Evolutionary conservation across 2,113 vertebrate species (phyloP).

Genomic region (rabbit (Oryctolagus cuniculus)): mOryCun1.1 NC_091453.1:93989501-93990000

Average conservation of each 20-base stretch:
- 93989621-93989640: neutral
- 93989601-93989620: neutral
- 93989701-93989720: slow-evolving; percentile 48
- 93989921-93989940: slow-evolving; percentile 30
- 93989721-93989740: neutral
- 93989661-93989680: slow-evolving; percentile 33
- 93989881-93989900: neutral
- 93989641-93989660: slow-evolving; percentile 28
- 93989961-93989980: slow-evolving; percentile 19
- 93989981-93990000: slow-evolving; percentile 36
- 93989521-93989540: neutral
- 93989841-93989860: neutral
- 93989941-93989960: neutral
- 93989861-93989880: neutral
- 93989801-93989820: neutral
- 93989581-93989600: neutral
- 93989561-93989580: neutral
- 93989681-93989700: neutral
- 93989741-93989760: neutral
- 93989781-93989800: slow-evolving; percentile 35
- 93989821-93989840: neutral
- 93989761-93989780: neutral
- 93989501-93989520: neutral
- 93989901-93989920: neutral
- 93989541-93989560: neutral